Conservation (phyloP, 2,113 vertebrate species). For the Clarias batrachus region DNA sequence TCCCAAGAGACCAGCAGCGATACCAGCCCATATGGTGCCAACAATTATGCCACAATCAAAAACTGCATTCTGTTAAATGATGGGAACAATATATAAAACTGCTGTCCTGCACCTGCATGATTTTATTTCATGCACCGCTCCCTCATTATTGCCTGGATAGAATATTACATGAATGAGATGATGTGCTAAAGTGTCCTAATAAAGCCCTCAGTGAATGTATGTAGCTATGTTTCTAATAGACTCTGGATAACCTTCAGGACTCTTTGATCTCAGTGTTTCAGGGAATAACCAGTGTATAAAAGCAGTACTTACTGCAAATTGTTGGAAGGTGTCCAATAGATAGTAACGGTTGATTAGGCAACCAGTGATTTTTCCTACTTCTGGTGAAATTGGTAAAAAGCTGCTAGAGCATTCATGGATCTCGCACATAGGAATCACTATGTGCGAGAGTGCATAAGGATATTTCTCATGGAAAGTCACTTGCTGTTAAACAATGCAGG, state of each 20-base stretch:
- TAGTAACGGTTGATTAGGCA: neutral
- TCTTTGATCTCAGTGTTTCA: neutral
- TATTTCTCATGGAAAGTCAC: slow-evolving; percentile 39
- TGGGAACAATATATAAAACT: no score
- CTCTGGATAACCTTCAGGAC: neutral
- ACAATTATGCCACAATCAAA: no score
- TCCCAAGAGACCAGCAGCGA: no score
- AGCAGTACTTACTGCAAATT: neutral
- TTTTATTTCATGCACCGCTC: no score
- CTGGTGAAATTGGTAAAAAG: neutral
- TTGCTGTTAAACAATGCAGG: slow-evolving; percentile 40
- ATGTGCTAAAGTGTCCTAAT: neutral
- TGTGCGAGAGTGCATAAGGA: slow-evolving; percentile 19
- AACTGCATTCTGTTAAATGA: no score
- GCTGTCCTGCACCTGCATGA: no score
- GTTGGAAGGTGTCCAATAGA: neutral
- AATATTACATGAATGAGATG: neutral
- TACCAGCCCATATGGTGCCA: no score
- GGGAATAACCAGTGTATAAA: neutral
- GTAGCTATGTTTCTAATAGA: neutral
- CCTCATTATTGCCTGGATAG: neutral
- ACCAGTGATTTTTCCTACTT: neutral
- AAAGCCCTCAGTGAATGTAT: neutral
- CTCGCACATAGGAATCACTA: neutral
- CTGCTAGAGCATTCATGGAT: no score